Base-by-base conservation (phyloP, 2,797 vertebrate species). In the Threskiornis aethiopicus region DNA sequence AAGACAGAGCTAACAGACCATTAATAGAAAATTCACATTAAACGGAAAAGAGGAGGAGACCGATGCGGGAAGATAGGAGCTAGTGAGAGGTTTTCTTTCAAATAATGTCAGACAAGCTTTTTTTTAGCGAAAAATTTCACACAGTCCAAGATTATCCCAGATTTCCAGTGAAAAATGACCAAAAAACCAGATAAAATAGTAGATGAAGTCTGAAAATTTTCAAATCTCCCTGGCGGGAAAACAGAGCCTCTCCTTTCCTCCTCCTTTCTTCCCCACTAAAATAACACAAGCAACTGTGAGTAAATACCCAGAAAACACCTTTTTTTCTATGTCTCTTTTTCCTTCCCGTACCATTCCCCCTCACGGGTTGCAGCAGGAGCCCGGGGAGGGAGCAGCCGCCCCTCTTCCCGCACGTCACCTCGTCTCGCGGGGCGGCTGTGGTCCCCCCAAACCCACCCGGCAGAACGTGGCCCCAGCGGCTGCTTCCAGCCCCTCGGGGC, bases 381-480 rank as follows among this genome's bases (percentile, higher is more conserved):
- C 4, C 0, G 2, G 55, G 52, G 42, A 15, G 3, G 24, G 12
- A 51, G 76, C 1, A 13, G 59, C 79, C 4, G 9, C n/a, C 44
- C 87, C 58, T 1, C 44, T 75, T 22, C 20, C 22, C 10, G 3
- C 52, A 4, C 3, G 2, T 52, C 42, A 2, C 42, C 62, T 79
- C 3, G 3, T 7, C 49, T 29, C 39, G 6, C 0, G 5, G 78
- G 19, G 41, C 83, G 44, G 37, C 51, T 66, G 41, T 6, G 37
- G 66, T 20, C 31, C 4, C 24, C 46, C 70, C 21, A 29, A 19
- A 11, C 41, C 41, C 4, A 1, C 47, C 57, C n/a, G 10, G 5
- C 15, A 31, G 61, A 52, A 52, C 1, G 0, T 0, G 8, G 8
- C 10, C 35, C 54, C 29, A 20, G 25, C 16, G 24, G 41, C 11